phyloP scores from a whole-genome alignment of 2,113 vertebrate genomes.

The Phocoena sinus region DNA sequence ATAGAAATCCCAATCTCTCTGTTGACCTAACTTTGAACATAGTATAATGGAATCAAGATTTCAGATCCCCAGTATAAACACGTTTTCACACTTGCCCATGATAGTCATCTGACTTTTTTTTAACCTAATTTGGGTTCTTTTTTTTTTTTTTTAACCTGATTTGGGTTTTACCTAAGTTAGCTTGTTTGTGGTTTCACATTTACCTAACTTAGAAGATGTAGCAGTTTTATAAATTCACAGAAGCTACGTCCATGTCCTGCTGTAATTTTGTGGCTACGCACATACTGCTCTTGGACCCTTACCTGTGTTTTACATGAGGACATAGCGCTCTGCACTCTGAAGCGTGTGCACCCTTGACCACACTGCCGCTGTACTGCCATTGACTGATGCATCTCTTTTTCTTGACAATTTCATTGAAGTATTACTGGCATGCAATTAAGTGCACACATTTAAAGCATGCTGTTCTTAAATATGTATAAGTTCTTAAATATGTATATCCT shows the following conservation, averaged over 20 bases:
- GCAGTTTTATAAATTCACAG: neutral
- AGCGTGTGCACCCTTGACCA: neutral
- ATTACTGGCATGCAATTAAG: neutral
- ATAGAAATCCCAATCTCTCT: neutral
- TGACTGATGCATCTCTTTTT: neutral
- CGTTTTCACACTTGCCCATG: neutral
- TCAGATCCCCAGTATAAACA: neutral
- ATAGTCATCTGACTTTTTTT: neutral
- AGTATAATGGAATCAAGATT: neutral
- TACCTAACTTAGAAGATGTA: neutral
- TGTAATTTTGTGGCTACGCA: neutral
- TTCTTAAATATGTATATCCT: neutral
- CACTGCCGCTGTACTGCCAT: neutral
- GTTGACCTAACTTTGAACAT: neutral
- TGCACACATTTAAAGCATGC: neutral
- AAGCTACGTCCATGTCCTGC: neutral
- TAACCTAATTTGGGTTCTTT: neutral
- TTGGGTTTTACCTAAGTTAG: neutral
- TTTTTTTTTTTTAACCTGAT: neutral
- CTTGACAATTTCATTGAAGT: neutral
- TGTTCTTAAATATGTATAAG: neutral
- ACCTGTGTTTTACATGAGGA: neutral
- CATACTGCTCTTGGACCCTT: neutral
- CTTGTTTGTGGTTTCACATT: neutral
- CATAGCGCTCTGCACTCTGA: neutral